Conservation (phyloP, 2,888 invertebrate species). For the Erannis defoliaria region DNA sequence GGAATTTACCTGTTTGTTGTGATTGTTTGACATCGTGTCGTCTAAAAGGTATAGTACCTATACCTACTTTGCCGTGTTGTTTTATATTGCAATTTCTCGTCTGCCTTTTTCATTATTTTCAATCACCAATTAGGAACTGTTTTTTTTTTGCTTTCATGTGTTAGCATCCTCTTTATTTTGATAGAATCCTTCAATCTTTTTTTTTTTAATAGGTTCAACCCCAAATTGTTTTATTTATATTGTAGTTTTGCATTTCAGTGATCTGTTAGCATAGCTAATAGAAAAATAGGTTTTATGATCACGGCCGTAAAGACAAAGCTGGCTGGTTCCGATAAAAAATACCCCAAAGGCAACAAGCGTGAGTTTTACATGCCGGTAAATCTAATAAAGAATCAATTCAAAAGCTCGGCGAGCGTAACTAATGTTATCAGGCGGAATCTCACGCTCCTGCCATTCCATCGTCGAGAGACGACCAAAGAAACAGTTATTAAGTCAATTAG, state of each 20-base stretch:
- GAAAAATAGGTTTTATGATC: constrained; percentile 35
- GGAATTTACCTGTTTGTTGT: not conserved
- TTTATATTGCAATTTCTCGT: too few species aligned
- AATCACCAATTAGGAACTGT: too few species aligned
- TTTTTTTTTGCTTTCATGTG: too few species aligned
- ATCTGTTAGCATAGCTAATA: constrained; percentile 25
- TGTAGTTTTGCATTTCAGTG: constrained; percentile 14
- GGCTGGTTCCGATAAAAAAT: constrained; percentile 23
- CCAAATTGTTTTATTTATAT: too few species aligned
- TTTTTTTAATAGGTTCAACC: too few species aligned
- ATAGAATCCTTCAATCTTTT: too few species aligned
- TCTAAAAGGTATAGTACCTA: not conserved
- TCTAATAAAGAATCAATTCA: constrained; percentile 48
- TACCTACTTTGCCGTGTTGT: not conserved
- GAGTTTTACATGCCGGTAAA: constrained; percentile 44
- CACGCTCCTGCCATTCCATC: constrained; percentile 52
- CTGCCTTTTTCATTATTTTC: too few species aligned
- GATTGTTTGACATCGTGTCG: not conserved
- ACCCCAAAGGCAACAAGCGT: constrained; percentile 29
- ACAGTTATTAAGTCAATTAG: constrained; percentile 63
- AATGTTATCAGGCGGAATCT: constrained; percentile 60
- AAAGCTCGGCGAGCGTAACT: constrained; percentile 55
- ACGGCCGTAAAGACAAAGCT: constrained; percentile 32
- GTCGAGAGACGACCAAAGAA: constrained; percentile 52
- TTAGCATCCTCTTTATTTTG: too few species aligned